Conservation (phyloP, 2,888 invertebrate genomes). For the Eueremaeus valkanovi region DNA sequence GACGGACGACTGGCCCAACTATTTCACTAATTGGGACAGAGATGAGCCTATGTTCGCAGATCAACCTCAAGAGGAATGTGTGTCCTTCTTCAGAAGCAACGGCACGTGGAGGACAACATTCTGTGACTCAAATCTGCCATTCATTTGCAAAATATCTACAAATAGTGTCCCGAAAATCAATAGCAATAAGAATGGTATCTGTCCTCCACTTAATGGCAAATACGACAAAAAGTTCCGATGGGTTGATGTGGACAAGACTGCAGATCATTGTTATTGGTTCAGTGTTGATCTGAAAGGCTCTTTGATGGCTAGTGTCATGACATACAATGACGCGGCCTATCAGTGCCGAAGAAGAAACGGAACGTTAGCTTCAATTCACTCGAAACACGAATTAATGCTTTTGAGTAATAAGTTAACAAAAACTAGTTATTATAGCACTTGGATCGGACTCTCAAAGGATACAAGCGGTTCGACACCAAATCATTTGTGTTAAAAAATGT, state of each 20-base stretch:
- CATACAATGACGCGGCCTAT: no score
- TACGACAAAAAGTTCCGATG: not conserved
- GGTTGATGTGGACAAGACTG: not conserved
- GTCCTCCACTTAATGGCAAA: not conserved
- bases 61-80: not conserved
- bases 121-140: not conserved
- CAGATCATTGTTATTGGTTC: conserved; percentile 2
- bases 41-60: not conserved
- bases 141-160: not conserved
- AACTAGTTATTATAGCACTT: not conserved
- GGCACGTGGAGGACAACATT: not conserved
- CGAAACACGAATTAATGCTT: not conserved
- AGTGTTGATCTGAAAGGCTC: not conserved
- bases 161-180: not conserved
- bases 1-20: conserved; percentile 10
- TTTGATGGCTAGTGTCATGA: no score
- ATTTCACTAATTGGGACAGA: not conserved
- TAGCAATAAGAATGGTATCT: not conserved
- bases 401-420: not conserved
- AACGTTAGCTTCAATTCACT: conserved; percentile 10
- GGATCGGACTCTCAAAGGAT: not conserved
- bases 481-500: no score
- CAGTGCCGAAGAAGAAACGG: not conserved
- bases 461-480: not conserved
- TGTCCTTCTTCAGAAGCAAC: not conserved